phyloP scores from a whole-genome alignment of 2,888 invertebrate species.

The Linnaemya tessellans region DNA sequence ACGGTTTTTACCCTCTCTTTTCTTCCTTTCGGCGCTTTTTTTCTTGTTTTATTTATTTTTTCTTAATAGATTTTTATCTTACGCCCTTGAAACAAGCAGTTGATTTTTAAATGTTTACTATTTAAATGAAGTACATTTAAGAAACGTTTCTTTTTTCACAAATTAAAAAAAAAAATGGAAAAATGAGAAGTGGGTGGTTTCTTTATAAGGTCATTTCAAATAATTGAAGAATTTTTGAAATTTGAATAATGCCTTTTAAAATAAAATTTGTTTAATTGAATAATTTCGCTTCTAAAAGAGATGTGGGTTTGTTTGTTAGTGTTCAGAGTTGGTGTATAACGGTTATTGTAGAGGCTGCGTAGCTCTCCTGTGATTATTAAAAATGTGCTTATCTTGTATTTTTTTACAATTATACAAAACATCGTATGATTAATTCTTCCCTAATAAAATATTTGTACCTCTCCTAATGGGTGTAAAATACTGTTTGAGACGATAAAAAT shows the following conservation, averaged over 20 bases:
- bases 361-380: too few species aligned
- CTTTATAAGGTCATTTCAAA: conserved; percentile 22
- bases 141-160: conserved; percentile 37
- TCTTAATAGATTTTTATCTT: conserved; percentile 44
- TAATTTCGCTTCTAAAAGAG: too few species aligned
- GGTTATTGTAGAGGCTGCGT: too few species aligned
- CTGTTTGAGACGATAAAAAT: too few species aligned
- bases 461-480: too few species aligned
- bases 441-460: too few species aligned
- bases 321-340: too few species aligned
- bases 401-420: too few species aligned
- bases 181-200: conserved; percentile 22
- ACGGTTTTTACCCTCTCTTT: neutral
- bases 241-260: conserved; percentile 13
- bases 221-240: neutral
- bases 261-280: neutral
- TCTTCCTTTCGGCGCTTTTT: neutral
- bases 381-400: too few species aligned
- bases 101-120: conserved; percentile 6
- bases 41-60: conserved; percentile 11
- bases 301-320: too few species aligned
- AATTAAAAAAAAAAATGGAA: neutral
- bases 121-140: conserved; percentile 35
- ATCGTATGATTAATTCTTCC: too few species aligned
- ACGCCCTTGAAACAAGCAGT: conserved; percentile 8